Base-by-base conservation (phyloP, 2,797 vertebrate genomes). In the Sebastes minor region DNA sequence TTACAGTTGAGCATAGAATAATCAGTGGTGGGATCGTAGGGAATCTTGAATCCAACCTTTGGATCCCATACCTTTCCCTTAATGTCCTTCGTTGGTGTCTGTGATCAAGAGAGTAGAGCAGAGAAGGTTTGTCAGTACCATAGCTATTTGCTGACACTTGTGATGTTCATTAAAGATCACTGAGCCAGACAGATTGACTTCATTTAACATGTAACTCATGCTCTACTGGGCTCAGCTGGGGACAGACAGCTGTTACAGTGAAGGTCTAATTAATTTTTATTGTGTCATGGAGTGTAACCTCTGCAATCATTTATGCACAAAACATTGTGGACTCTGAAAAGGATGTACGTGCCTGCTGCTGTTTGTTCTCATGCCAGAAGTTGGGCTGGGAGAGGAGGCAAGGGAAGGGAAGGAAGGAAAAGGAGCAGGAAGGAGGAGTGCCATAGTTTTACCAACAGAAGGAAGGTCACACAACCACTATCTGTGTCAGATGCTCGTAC, bases 41-140 rank as follows among this genome's bases (percentile, higher is more conserved):
- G 94, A 80, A 98, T 92, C 53, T 14, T 84, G 88, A 98, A 98
- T 18, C 98, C 97, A 81, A 88, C 94, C 87, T 33, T 96, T 11
- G 98, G 95, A 92, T 98, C 95, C 97, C 97, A 99, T 8, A 18
- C 0, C 65, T 86, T 90, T 59, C 78, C 81, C 55, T 12, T 76
- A 18, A 1, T n/a, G 9, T 82, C 55, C 18, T 73, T 28, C 8
- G 4, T 0, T 5, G 78, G 89, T 0, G 2, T 0, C 96, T 97
- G 88, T 59, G 89, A 77, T 70, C 42, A 77, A 88, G 53, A 81
- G 72, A 62, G 22, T 4, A 76, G 65, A 76, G 16, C 5, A 67
- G 20, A 80, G 28, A 72, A 25, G 42, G 73, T 71, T 59, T 74
- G 16, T 83, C 30, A 77, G 62, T 28, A 22, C 32, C 27, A 42